These are phyloP conservation scores for Tinea pellionella DNA, from an alignment of 2,888 invertebrate species.

Conservation along the genomic window DNA sequence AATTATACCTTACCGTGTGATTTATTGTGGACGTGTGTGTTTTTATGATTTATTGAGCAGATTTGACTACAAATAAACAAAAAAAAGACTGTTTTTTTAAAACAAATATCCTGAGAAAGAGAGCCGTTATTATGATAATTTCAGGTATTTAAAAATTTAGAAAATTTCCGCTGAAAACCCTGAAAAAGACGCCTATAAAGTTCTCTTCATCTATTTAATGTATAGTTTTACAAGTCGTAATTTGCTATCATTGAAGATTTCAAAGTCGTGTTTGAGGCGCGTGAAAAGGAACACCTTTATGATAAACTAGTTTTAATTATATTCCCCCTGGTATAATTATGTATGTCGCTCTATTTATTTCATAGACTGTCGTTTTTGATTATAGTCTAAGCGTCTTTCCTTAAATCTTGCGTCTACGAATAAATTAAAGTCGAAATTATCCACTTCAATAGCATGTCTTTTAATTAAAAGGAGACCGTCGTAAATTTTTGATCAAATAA, in stretches of 20 bases:
- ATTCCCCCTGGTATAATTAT: constrained; percentile 49
- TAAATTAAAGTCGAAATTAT: constrained; percentile 39
- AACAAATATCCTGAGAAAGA: not conserved
- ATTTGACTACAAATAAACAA: constrained; percentile 1
- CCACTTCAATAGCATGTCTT: constrained; percentile 32
- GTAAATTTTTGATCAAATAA: constrained; percentile 60
- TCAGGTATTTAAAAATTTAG: not conserved
- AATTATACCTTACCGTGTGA: constrained; percentile 54
- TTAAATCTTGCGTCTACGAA: constrained; percentile 33
- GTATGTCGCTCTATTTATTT: constrained; percentile 62
- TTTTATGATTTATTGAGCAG: constrained; percentile 41
- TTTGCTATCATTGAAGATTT: constrained; percentile 10
- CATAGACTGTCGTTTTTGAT: constrained; percentile 47
- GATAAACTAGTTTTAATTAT: constrained; percentile 53
- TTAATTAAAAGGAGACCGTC: constrained; percentile 36
- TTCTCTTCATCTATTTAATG: constrained; percentile 3
- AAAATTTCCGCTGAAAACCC: not conserved
- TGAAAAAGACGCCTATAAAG: not conserved
- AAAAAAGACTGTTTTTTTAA: not conserved
- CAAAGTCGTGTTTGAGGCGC: constrained; percentile 26
- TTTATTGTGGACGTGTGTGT: constrained; percentile 52
- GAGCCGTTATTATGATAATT: not conserved
- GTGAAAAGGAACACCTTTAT: constrained; percentile 60
- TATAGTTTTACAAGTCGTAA: constrained; percentile 1
- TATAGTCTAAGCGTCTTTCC: constrained; percentile 33